A percentile compares a stretch with the other conserved stretches of the same genome.
Evolutionary conservation across 2,113 vertebrate species (phyloP).

Genomic region (Nipponia nippon): DNA sequence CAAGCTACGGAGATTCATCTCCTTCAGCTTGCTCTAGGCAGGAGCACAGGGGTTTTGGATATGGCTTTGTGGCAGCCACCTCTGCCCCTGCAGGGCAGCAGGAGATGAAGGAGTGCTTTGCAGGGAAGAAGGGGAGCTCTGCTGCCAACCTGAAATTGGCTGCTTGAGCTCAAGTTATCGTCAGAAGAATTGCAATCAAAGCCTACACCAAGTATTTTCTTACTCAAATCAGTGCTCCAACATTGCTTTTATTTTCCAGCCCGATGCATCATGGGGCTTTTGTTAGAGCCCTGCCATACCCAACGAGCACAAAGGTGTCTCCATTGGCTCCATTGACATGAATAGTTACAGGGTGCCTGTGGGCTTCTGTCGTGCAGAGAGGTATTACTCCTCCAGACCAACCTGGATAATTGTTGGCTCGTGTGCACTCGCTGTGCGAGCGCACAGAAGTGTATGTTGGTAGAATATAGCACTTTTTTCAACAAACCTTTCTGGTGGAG

Average conservation of each 20-base stretch:
- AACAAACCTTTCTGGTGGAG: not conserved
- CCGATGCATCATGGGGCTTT: fast-evolving
- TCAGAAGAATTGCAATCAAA: not conserved
- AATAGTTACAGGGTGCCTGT: not conserved
- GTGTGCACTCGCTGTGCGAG: not conserved
- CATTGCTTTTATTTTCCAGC: not conserved
- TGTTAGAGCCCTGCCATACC: not conserved
- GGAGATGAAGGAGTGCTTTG: not conserved
- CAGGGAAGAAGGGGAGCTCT: not conserved
- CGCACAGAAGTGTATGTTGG: fast-evolving
- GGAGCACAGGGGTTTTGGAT: not conserved
- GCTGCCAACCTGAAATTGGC: not conserved
- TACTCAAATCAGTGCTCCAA: not conserved
- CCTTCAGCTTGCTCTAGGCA: not conserved
- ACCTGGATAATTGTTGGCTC: not conserved
- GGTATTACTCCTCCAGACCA: not conserved
- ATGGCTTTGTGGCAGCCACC: not conserved
- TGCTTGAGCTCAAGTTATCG: not conserved
- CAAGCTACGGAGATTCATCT: not conserved
- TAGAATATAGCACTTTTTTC: not conserved
- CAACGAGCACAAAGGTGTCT: not conserved
- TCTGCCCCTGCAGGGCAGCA: not conserved
- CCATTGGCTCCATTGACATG: not conserved
- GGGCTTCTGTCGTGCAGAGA: not conserved
- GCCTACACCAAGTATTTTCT: not conserved